These are phyloP conservation scores for Wiebesia pumilae DNA, from an alignment of 1,140 invertebrate species.

Conservation along the genomic window DNA sequence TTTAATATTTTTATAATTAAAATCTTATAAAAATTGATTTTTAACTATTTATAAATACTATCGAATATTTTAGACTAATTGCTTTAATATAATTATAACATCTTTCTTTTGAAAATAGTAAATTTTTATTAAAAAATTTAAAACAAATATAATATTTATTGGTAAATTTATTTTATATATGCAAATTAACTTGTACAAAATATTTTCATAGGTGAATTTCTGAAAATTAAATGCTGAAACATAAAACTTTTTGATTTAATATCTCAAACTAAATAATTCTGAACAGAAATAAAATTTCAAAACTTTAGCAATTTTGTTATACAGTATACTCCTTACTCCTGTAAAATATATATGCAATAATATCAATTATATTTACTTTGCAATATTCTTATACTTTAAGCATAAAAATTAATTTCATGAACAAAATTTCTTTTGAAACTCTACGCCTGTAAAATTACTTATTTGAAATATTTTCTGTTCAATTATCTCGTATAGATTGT, in stretches of 20 bases:
- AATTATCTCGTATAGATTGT: neutral
- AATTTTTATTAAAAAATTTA: no score
- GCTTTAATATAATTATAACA: no score
- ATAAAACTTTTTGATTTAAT: neutral
- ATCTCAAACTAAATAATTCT: neutral
- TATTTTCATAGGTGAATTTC: neutral
- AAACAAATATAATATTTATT: no score
- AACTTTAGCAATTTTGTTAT: neutral
- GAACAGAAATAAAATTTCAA: neutral
- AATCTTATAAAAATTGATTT: no score
- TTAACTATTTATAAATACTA: no score
- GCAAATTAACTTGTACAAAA: neutral
- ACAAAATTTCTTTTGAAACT: neutral
- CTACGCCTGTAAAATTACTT: neutral
- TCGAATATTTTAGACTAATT: no score
- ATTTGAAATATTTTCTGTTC: neutral
- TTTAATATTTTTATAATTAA: no score
- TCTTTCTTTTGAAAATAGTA: no score
- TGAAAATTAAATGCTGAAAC: neutral
- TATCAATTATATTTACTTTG: neutral
- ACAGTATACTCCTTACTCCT: no score
- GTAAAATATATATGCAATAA: no score
- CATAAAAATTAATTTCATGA: neutral
- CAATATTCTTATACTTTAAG: neutral
- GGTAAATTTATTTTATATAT: no score